A percentile compares a stretch with the other conserved stretches of the same genome.
phyloP scores from a whole-genome alignment of 2,113 vertebrate genomes.

The Cricetomys ansorgei region DNA sequence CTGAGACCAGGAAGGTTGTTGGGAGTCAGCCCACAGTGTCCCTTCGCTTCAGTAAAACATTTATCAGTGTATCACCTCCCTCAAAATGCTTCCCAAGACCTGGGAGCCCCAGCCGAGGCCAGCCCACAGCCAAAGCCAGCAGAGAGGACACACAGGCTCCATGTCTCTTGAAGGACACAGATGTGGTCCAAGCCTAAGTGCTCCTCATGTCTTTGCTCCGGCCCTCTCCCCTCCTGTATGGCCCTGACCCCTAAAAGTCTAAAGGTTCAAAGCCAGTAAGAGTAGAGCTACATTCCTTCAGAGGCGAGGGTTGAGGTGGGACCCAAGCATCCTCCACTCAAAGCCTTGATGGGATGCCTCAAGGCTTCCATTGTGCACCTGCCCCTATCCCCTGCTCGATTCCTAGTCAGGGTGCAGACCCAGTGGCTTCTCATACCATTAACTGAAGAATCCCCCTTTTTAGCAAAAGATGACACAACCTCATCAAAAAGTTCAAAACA shows the following conservation, averaged over 20 bases:
- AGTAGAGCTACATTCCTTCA: background rate
- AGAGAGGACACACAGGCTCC: background rate
- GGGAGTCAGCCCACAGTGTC: rapidly evolving
- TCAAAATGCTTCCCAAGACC: background rate
- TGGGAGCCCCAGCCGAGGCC: background rate
- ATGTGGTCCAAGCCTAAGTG: rapidly evolving
- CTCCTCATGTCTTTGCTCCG: no score
- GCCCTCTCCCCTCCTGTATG: no score
- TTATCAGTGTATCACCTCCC: background rate
- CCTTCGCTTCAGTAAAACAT: rapidly evolving
- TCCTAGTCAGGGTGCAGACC: background rate
- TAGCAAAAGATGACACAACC: background rate
- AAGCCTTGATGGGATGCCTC: background rate
- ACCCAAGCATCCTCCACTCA: background rate
- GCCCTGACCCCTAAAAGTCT: background rate
- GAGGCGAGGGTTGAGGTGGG: no score
- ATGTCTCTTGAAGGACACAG: background rate
- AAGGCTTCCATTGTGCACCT: background rate
- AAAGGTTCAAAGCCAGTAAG: background rate
- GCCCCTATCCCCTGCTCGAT: rapidly evolving
- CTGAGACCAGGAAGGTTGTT: rapidly evolving
- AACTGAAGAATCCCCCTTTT: background rate
- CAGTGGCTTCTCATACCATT: background rate
- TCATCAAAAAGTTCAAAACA: background rate
- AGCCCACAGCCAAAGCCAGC: background rate